Percentiles rank a stretch among this genome's conserved stretches.
These are phyloP conservation scores for Drosophila aff. DNA, from an alignment of 1,140 invertebrate species.

Conservation along the genomic window DNA sequence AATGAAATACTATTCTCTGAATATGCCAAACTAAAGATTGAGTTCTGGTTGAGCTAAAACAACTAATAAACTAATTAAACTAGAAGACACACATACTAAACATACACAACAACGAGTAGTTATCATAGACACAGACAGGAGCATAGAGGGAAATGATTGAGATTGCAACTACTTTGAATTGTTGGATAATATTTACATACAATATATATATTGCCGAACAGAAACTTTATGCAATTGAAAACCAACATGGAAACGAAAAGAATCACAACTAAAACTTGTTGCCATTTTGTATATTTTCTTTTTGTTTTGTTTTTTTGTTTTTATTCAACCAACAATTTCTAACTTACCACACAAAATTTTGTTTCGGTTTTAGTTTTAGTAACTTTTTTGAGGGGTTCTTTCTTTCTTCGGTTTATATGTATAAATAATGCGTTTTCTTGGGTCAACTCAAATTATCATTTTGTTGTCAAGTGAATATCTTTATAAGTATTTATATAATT, in stretches of 20 bases:
- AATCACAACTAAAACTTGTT: constrained; percentile 57
- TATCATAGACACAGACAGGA: constrained; percentile 43
- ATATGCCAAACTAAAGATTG: constrained; percentile 27
- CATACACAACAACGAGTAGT: constrained; percentile 25
- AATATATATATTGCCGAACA: constrained; percentile 56
- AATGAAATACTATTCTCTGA: constrained; percentile 10
- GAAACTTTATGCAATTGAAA: constrained; percentile 74
- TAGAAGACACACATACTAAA: constrained; percentile 30
- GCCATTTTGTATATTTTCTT: constrained; percentile 44
- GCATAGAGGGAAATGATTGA: constrained; percentile 45
- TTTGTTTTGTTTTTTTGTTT: constrained; percentile 44
- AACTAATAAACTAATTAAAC: constrained; percentile 15
- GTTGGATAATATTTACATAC: constrained; percentile 51
- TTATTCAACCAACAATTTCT: constrained; percentile 80
- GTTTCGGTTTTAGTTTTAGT: constrained; percentile 66
- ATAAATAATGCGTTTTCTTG: constrained; percentile 71
- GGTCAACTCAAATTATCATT: constrained; percentile 52
- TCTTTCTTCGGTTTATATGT: constrained; percentile 56
- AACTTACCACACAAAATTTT: constrained; percentile 85
- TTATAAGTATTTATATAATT: constrained; percentile 75
- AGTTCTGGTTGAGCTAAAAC: constrained; percentile 1
- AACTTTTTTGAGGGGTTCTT: constrained; percentile 48
- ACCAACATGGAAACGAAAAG: constrained; percentile 60
- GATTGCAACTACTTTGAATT: constrained; percentile 59
- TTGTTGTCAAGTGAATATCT: constrained; percentile 78